A percentile compares a stretch with the other conserved stretches of the same genome.
Evolutionary conservation across 2,113 vertebrate genomes (phyloP).

Genomic region (Pedionomus torquatus): DNA sequence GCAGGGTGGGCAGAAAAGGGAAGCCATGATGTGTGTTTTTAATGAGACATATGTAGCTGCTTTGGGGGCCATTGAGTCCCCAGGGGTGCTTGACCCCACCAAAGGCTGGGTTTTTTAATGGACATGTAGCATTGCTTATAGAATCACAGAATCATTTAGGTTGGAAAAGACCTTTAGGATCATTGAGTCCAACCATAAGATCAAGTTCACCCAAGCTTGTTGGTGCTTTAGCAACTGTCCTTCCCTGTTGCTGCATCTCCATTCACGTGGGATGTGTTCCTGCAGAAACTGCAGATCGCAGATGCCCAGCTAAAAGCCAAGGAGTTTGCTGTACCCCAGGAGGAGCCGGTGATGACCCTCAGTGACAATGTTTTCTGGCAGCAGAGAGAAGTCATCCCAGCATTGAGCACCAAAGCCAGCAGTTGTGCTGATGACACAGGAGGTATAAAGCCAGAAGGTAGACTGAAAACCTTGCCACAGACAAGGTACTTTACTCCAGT

Average conservation of each 20-base stretch:
- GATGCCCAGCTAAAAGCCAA: constrained; percentile 39
- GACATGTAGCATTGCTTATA: neutral
- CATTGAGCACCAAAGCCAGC: neutral
- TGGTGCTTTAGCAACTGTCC: neutral
- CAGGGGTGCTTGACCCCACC: neutral
- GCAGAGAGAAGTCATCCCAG: neutral
- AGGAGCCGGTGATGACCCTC: neutral
- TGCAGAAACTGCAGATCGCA: constrained; percentile 48
- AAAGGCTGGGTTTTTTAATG: neutral
- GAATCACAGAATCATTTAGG: neutral
- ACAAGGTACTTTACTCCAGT: neutral
- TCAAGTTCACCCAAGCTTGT: neutral
- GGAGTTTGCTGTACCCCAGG: constrained; percentile 1
- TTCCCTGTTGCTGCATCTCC: neutral
- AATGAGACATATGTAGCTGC: neutral
- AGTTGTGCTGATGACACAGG: neutral
- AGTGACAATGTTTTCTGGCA: accelerated
- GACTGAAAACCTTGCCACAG: neutral
- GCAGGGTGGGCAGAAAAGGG: neutral
- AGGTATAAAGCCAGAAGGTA: neutral
- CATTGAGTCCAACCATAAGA: neutral
- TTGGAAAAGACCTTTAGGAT: neutral
- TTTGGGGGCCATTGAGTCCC: neutral
- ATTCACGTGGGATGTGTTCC: neutral
- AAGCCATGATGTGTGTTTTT: neutral